Evolutionary conservation across 2,888 invertebrate genomes (phyloP).

Genomic region (Agonum fuliginosum): DNA sequence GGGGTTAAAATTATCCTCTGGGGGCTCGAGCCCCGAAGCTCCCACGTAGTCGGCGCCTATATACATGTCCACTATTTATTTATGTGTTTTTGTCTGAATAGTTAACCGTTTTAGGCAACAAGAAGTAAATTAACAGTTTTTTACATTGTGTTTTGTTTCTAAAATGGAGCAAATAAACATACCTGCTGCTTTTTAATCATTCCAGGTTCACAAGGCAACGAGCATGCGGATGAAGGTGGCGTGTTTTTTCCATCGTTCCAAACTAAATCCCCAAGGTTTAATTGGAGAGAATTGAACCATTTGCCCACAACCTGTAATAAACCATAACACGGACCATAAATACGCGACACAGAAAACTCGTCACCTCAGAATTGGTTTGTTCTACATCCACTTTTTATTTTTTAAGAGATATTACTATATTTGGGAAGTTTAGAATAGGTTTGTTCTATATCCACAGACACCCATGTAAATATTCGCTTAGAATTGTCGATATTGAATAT

Average conservation of each 20-base stretch:
- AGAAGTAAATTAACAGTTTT: background rate
- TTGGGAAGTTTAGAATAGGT: no score
- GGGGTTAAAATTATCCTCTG: no score
- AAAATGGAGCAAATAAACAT: constrained; percentile 55
- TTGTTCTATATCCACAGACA: no score
- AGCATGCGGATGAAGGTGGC: constrained; percentile 81
- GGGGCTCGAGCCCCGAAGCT: no score
- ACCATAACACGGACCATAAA: background rate
- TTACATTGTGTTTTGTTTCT: background rate
- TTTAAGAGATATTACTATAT: no score
- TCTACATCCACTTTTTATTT: no score
- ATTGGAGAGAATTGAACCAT: constrained; percentile 77
- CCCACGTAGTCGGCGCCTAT: no score
- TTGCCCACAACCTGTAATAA: constrained; percentile 75
- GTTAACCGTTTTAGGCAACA: no score
- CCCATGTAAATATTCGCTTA: no score
- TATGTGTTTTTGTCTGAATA: background rate
- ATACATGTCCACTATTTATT: background rate
- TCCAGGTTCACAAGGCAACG: constrained; percentile 80
- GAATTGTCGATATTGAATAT: no score
- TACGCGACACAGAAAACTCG: no score
- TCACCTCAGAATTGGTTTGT: no score
- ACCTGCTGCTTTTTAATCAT: constrained; percentile 81
- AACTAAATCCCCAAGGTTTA: constrained; percentile 74
- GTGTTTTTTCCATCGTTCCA: constrained; percentile 75